Evolutionary conservation across 2,113 vertebrate species (phyloP).

Genomic region (Melanerpes formicivorus): DNA sequence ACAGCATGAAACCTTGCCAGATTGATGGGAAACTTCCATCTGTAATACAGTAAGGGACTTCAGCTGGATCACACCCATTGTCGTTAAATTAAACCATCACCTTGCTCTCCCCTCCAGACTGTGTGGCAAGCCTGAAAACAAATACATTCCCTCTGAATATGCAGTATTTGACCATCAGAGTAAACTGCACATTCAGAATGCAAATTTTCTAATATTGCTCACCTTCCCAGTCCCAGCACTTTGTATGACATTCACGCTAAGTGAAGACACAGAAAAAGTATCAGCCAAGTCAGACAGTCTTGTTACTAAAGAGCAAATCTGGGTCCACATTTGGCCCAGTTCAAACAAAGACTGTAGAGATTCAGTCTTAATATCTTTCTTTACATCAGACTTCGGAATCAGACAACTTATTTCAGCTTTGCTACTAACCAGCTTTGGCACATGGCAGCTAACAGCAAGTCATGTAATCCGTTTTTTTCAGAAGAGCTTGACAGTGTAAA

Average conservation of each 20-base stretch:
- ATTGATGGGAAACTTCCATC: conserved; percentile 15
- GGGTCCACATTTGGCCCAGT: background rate
- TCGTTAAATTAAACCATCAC: conserved; percentile 25
- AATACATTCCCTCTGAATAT: background rate
- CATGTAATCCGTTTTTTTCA: background rate
- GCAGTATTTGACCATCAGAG: background rate
- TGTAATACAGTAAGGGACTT: conserved; percentile 17
- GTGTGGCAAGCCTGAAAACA: conserved; percentile 6
- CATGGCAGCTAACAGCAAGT: background rate
- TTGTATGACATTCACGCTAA: background rate
- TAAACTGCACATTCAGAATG: background rate
- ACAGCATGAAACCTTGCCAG: background rate
- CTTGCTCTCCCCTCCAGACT: background rate
- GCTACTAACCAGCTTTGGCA: background rate
- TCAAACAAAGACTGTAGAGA: background rate
- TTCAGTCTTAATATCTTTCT: background rate
- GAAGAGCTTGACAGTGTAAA: background rate
- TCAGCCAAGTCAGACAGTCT: background rate
- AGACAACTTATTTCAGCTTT: background rate
- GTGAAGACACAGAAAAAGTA: background rate
- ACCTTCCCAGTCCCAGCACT: background rate
- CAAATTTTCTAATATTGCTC: background rate
- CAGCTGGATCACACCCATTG: background rate
- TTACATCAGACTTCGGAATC: background rate
- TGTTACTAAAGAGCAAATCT: background rate